Evolutionary conservation across 2,113 vertebrate species (phyloP), one percentile per base, ranked within the genome.

Genomic region (Alces alces): DNA sequence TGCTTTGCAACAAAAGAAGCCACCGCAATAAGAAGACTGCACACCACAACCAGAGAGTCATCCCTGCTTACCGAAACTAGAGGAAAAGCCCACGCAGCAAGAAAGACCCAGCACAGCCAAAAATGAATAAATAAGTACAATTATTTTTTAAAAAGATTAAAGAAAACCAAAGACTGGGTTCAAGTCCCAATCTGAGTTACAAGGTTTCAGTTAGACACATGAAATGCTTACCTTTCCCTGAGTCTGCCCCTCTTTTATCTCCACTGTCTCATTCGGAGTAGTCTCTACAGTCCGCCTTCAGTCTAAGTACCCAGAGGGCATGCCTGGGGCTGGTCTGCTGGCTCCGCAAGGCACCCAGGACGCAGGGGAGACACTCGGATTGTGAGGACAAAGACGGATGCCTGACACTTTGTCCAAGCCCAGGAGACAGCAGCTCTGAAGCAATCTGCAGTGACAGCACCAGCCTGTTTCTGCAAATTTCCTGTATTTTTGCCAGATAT

Each of bases 341-440:
- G 87, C 87, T 92, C 86, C 66, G 50, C 30, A 21, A 85, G 64
- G 52, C 73, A 58, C 58, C 58, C 39, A 21, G 82, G 50, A 80
- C 43, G n/a, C 80, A 50, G 43, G 50, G 54, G 79, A 85, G 50
- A 89, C 64, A 25, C 19, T 2, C 5, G 47, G 60, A 86, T 55
- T 94, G 73, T 79, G 60, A 93, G 80, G 86, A 93, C 86, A 86
- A 94, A 93, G 95, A 93, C 39, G 14, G 82, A 66, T 8, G 76
- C 66, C 47, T 4, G 28, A 95, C 86, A 8, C 58, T 86, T 64
- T 66, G 80, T 76, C 76, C 13, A 45, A 54, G n/a, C 17, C 78
- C 91, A 47, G 84, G 73, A 92, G 47, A 93, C 50, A 70, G 92
- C 50, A 45, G n/a, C 89, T 83, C 82, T 5, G 47, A 92, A 92